Evolutionary conservation across 2,888 invertebrate genomes (phyloP), one percentile per base, ranked within the genome.

Genomic region (Oligia strigilis): DNA sequence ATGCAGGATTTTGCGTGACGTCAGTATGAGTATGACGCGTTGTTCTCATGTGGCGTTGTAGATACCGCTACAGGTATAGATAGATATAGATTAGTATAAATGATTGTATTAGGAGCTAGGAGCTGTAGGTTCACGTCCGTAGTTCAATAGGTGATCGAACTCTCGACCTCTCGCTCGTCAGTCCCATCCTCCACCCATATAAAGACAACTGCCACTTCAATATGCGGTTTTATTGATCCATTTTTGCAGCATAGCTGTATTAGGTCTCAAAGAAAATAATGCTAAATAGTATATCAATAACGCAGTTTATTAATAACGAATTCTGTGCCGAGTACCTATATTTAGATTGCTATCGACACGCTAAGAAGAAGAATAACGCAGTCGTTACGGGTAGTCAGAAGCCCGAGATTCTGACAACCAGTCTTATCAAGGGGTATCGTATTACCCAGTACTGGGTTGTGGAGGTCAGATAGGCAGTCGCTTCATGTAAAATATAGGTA

Each of bases 201-300:
- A 43, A 43, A 52, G 52, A 4, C n/a, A 43, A 43, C 67, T 46
- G 43, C 17, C 67, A 8, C n/a, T n/a, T n/a, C n/a, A 43, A n/a
- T 67, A 17, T n/a, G 43, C 67, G 14, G 43, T 66, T 43, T 14
- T 67, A 67, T 55, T 67, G 43, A 67, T 60, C 60, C 4, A n/a
- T 40, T 49, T 62, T 62, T 60, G 17, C 1, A 13, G 11, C 29
- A n/a, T 14, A 29, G 55, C 4, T 43, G 55, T 6, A 65, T 64
- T 43, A 75, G 17, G 43, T n/a, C 52, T n/a, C 43, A 52, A 76
- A 55, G 9, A 52, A 52, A 69, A 29, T 58, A 43, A n/a, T 55
- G 55, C 46, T 46, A n/a, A 62, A 79, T 72, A 17, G 40, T 65
- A 52, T 65, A 73, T 62, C 76, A 73, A 73, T 62, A 52, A 60